Evolutionary conservation across 2,888 invertebrate species (phyloP), one percentile per base, ranked within the genome.

Genomic region (Meteorus colon): DNA sequence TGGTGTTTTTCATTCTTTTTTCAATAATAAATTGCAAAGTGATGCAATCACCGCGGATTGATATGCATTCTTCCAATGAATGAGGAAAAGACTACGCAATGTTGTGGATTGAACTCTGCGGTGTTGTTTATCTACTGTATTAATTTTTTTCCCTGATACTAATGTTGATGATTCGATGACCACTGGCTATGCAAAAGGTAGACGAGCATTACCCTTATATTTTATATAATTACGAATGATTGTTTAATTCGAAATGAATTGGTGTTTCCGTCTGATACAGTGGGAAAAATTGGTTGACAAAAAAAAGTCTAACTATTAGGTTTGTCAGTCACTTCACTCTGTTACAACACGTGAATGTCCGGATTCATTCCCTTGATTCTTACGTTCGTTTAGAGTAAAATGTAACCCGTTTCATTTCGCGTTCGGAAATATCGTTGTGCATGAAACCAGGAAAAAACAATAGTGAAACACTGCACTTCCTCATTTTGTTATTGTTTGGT

Each of bases 291-390:
- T 24, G n/a, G 8, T 19, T 55, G 19, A 55, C n/a, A 19, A 10
- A 55, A 19, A 55, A 19, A 19, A 8, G n/a, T 55, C 10, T 24
- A 55, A 55, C 19, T 55, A 24, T 19, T 6, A 5, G n/a, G 55
- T 55, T 8, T 19, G 19, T 55, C 55, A 55, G 19, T 55, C 55
- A 55, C 5, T 55, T 55, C 19, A 6, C 19, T n/a, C 55, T 19
- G 19, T 55, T 19, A 55, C 69, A 70, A n/a, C 51, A 70, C 37
- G 31, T 70, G 69, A 55, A 70, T 70, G 37, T 68, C 29, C 29
- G 12, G 16, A 41, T 51, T 31, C 12, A 16, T 67, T 68, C 16
- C 14, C 10, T 51, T 51, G 6, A 27, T 41, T 67, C 45, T 16
- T 41, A 67, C 41, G 14, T 16, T 66, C 27, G 24, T 41, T 37